Evolutionary conservation across 2,797 vertebrate species (phyloP).

Genomic region (Anniella stebbinsi): DNA sequence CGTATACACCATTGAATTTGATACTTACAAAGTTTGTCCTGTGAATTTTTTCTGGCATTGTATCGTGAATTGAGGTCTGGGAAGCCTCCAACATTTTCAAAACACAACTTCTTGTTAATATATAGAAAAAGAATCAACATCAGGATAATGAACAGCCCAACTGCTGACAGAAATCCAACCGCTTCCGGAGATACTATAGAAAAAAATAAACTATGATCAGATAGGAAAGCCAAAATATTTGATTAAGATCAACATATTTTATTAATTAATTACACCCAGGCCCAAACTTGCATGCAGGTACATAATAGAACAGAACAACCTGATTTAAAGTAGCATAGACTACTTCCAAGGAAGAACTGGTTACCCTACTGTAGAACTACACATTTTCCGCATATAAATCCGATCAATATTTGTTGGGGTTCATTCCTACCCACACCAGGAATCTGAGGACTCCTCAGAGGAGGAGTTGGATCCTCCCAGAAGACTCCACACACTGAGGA

Average conservation of each 20-base stretch:
- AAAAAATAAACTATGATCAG: constrained; percentile 67
- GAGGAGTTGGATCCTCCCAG: not conserved
- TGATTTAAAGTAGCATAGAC: not conserved
- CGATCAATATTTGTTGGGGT: not conserved
- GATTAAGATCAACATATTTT: not conserved
- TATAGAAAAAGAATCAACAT: constrained; percentile 95
- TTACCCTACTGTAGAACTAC: not conserved
- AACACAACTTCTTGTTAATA: constrained; percentile 96
- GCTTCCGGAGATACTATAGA: constrained; percentile 95
- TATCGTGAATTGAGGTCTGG: constrained; percentile 90
- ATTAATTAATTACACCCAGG: not conserved
- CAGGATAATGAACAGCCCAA: constrained; percentile 93
- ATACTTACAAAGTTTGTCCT: constrained; percentile 87
- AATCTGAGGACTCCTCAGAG: not conserved
- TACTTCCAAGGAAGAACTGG: not conserved
- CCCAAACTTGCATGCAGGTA: constrained; percentile 17
- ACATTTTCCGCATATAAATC: not conserved
- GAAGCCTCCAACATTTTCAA: constrained; percentile 90
- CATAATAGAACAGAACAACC: not conserved
- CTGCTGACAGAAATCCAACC: constrained; percentile 93
- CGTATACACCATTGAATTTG: not conserved
- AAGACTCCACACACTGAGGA: too few species aligned
- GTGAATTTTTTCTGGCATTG: constrained; percentile 84
- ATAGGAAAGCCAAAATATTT: constrained; percentile 25
- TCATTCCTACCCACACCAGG: not conserved